Conservation (phyloP, 2,888 invertebrate genomes). For the Dyspetes luteomarginatus region DNA sequence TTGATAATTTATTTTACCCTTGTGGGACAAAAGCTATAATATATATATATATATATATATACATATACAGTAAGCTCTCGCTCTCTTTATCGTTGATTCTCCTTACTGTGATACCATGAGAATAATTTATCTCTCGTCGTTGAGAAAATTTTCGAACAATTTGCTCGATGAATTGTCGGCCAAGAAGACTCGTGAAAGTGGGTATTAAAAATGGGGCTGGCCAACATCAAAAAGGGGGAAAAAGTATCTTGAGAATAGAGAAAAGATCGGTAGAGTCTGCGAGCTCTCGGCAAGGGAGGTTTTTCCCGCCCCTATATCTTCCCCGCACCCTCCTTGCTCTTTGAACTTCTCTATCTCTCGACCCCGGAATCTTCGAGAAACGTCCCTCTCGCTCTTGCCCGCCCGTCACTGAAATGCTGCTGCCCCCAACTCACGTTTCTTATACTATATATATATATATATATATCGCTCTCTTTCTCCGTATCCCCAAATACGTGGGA, state of each 20-base stretch:
- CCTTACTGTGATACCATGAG: constrained; percentile 52
- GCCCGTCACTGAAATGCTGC: constrained; percentile 41
- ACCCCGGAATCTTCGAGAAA: constrained; percentile 54
- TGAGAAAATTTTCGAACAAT: constrained; percentile 66
- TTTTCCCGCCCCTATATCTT: constrained; percentile 62
- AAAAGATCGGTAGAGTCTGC: constrained; percentile 54
- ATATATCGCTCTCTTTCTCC: constrained; percentile 14
- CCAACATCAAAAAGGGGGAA: constrained; percentile 49
- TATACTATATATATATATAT: constrained; percentile 1
- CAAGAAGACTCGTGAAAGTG: constrained; percentile 61
- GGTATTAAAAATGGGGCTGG: constrained; percentile 67
- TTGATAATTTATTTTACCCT: constrained; percentile 56
- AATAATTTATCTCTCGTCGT: constrained; percentile 64
- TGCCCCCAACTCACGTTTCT: constrained; percentile 28
- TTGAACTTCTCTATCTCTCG: constrained; percentile 35
- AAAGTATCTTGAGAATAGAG: constrained; percentile 43
- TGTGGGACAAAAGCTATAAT: background rate
- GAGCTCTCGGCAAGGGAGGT: constrained; percentile 50
- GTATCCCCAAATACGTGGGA: constrained; percentile 48
- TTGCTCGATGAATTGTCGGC: constrained; percentile 61
- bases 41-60: background rate
- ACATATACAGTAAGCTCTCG: background rate
- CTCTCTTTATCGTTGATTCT: background rate
- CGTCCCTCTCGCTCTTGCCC: constrained; percentile 50
- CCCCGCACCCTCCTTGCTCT: constrained; percentile 34